Evolutionary conservation across 2,888 invertebrate genomes (phyloP).

Genomic region (Coecobrya sp.): DNA sequence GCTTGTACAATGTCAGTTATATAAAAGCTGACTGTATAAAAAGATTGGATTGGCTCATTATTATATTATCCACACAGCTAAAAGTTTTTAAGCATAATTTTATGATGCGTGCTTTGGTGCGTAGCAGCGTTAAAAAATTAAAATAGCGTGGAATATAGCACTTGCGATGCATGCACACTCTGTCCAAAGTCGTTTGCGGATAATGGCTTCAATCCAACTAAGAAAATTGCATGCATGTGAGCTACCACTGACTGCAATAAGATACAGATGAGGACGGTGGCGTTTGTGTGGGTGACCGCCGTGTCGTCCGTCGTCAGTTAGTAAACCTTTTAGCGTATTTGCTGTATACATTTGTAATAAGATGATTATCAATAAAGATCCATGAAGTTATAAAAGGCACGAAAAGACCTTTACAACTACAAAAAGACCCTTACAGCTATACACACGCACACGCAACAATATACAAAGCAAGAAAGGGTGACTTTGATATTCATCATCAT

Average conservation of each 20-base stretch:
- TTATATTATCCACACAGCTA: not conserved
- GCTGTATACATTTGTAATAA: not conserved
- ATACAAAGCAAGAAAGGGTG: constrained; percentile 4
- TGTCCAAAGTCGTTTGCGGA: not conserved
- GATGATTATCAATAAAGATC: not conserved
- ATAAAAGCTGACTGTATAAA: too few relatives aligned
- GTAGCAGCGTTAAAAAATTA: not conserved
- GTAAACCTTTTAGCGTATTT: not conserved
- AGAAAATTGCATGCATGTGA: not conserved
- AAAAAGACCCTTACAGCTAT: constrained; percentile 32
- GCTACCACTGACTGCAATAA: too few relatives aligned
- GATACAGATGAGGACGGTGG: not conserved
- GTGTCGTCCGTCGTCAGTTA: not conserved
- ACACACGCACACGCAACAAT: not conserved
- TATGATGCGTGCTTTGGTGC: not conserved
- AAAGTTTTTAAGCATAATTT: not conserved
- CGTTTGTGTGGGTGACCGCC: constrained; percentile 40
- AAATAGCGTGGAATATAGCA: not conserved
- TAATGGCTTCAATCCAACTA: not conserved
- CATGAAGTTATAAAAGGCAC: constrained; percentile 8
- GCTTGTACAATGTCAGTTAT: not conserved
- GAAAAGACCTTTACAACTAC: constrained; percentile 39
- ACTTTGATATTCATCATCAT: constrained; percentile 13
- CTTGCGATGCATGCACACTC: not conserved
- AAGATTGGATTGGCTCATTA: not conserved